Evolutionary conservation across 2,113 vertebrate species (phyloP), one percentile per base, ranked within the genome.

Genomic region (Lycaon pictus): DNA sequence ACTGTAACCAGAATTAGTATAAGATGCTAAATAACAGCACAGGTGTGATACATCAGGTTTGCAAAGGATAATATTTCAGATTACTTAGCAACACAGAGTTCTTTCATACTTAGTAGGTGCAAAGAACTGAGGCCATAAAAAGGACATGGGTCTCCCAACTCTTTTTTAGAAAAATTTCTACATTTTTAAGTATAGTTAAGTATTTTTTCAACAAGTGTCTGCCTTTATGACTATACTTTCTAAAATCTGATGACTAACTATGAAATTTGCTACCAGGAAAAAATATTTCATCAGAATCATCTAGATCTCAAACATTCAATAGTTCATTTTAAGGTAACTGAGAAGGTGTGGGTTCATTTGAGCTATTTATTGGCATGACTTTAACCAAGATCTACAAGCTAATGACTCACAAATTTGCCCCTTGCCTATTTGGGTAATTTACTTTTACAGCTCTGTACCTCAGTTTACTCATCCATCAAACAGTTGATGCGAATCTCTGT

Each of bases 231-330:
- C 37, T 67, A 81, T 0, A 15, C 16, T 92, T 65, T 25, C 77
- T 84, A 88, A 97, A 92, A 60, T 74, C 4, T 60, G 63, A 81
- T 51, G 77, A 76, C 10, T 81, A 63, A 79, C 29, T 67, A 62
- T 69, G 37, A 22, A 86, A 87, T 19, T 35, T 27, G 74, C n/a
- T 87, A 48, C 84, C 20, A 86, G 72, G 25, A 90, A 60, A 53
- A 94, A 93, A 72, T 53, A 11, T 67, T 88, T 83, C 55, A 91
- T 29, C 55, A 53, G n/a, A 29, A 85, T 43, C 80, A 85, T 23
- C 63, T 89, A 86, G 20, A 90, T 84, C 58, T 62, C 63, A 96
- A 96, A 84, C 51, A 95, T 15, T 97, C 43, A 90, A 77, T 3
- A 55, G 71, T 35, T n/a, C 19, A 62, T n/a, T 79, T 92, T 71